Conservation (phyloP, 1,140 invertebrate genomes). For the Drosophila ambigua region DNA sequence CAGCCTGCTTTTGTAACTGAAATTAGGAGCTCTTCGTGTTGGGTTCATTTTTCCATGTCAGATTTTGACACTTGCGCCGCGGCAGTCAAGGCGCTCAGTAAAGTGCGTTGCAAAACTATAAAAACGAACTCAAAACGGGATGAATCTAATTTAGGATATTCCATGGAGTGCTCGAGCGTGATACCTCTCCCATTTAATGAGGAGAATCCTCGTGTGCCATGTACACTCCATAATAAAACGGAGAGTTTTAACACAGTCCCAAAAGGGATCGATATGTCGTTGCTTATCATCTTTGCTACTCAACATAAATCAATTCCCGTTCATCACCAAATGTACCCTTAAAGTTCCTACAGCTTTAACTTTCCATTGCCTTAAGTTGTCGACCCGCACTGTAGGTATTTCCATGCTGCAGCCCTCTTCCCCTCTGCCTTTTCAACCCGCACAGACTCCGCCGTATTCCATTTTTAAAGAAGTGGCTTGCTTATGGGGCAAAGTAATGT, state of each 20-base stretch:
- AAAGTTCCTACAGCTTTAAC: not conserved
- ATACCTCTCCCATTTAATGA: too few relatives aligned
- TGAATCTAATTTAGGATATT: not conserved
- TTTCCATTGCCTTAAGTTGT: too few relatives aligned
- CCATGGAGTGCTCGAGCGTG: not conserved
- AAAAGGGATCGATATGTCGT: too few relatives aligned
- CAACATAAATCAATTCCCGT: too few relatives aligned
- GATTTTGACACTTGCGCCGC: constrained; percentile 52
- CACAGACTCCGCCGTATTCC: constrained; percentile 1
- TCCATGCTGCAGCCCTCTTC: constrained; percentile 9
- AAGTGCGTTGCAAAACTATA: constrained; percentile 22
- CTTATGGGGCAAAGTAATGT: constrained; percentile 51
- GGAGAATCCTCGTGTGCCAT: too few relatives aligned
- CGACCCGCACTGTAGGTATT: constrained; percentile 13
- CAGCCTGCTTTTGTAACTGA: constrained; percentile 43
- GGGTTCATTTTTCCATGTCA: constrained; percentile 72
- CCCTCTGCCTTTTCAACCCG: not conserved
- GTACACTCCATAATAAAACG: too few relatives aligned
- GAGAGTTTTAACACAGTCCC: too few relatives aligned
- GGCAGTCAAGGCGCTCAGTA: constrained; percentile 23
- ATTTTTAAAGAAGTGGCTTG: constrained; percentile 45
- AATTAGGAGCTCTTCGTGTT: constrained; percentile 58
- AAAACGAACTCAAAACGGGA: not conserved
- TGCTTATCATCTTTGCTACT: not conserved
- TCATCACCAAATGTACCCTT: not conserved